Base-by-base conservation (phyloP, 1,140 invertebrate species). In the Drosophila neocordata region DNA sequence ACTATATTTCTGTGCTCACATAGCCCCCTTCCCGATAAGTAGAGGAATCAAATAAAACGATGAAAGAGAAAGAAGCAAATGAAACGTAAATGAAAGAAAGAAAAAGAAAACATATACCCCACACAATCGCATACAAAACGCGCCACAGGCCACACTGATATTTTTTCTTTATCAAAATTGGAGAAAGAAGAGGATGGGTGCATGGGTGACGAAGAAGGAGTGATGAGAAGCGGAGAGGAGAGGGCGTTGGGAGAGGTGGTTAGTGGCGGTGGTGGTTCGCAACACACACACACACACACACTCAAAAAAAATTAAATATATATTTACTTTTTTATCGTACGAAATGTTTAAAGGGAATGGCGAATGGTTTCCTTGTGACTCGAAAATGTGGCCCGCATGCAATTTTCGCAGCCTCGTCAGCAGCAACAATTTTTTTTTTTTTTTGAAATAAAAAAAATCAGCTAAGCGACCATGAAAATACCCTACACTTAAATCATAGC, bases 241-340 rank as follows among this genome's bases (percentile, higher is more conserved):
- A n/a, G n/a, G n/a, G n/a, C n/a, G n/a, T n/a, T n/a, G n/a, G n/a
- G n/a, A n/a, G n/a, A n/a, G n/a, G n/a, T n/a, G n/a, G n/a, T n/a
- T n/a, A n/a, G n/a, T 7, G 37, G 37, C 3, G 37, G 3, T 4
- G 37, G 12, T n/a, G 37, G 12, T 31, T 31, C 27, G 4, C 27
- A 38, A n/a, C 12, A 38, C 37, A 13, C 37, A 48, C 8, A 20
- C 41, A 20, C 41, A 48, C 7, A 20, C 41, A 20, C 41, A 48
- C 5, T 41, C 6, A 58, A 2, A 38, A 48, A 73, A 60, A 73
- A 81, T 64, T 69, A 81, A 66, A 67, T 63, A 77, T 69, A 77
- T 77, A 71, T 80, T 73, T 51, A 63, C 69, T 84, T 85, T 48
- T 48, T 48, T 85, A 81, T 85, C 82, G 82, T 70, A 63, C 61